Evolutionary conservation across 2,888 invertebrate species (phyloP).

Genomic region (Morinoia aosen): DNA sequence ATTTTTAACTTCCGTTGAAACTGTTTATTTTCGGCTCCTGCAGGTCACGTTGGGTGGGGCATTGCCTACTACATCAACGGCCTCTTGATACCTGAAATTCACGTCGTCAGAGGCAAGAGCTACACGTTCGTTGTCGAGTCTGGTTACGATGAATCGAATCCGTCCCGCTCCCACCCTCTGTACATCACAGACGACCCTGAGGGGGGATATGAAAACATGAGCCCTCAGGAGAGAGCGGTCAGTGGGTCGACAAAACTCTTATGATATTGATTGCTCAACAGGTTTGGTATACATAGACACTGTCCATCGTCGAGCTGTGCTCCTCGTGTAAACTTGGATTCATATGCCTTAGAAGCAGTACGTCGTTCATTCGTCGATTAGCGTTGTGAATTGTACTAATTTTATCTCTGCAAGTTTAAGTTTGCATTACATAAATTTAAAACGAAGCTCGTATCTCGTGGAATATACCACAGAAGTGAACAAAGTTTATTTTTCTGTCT

Average conservation of each 20-base stretch:
- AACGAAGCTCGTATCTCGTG: no score
- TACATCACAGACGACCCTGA: constrained; percentile 89
- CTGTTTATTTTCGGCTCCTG: constrained; percentile 56
- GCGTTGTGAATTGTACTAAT: no score
- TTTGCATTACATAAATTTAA: no score
- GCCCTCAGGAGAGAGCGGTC: constrained; percentile 85
- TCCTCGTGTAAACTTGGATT: neutral
- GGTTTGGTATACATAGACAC: neutral
- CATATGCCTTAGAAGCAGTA: no score
- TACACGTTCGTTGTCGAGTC: constrained; percentile 91
- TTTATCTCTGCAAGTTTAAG: no score
- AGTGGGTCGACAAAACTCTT: constrained; percentile 67
- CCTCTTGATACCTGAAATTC: constrained; percentile 88
- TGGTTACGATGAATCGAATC: constrained; percentile 82
- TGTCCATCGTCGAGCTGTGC: neutral
- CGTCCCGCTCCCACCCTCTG: constrained; percentile 92
- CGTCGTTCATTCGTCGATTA: no score
- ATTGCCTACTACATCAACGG: constrained; percentile 95
- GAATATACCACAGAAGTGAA: no score
- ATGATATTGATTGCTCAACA: no score
- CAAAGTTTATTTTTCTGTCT: no score
- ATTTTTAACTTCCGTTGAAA: no score
- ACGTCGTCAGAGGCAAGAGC: constrained; percentile 87
- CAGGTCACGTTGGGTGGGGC: constrained; percentile 93
- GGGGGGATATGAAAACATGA: constrained; percentile 90